Evolutionary conservation across 2,113 vertebrate genomes (phyloP).

Genomic region (Phyllostomus hastatus): DNA sequence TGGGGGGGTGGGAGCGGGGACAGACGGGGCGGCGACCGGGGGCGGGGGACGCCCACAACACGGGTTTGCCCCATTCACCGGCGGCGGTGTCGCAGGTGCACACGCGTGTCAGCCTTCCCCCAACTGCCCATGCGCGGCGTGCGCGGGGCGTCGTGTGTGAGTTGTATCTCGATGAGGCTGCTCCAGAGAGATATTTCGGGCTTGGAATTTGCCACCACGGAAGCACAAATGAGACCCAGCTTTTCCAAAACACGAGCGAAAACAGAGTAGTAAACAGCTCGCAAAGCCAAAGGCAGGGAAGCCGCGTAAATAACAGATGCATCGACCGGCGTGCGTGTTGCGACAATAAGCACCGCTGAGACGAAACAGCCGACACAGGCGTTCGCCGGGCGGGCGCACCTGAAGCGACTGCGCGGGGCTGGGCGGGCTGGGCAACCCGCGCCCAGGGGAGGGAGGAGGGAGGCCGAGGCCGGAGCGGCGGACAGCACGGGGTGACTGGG

Average conservation of each 20-base stretch:
- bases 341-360: not conserved
- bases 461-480: not conserved
- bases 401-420: no score
- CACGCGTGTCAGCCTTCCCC: not conserved
- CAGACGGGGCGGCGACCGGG: accelerated
- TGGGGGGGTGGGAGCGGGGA: no score
- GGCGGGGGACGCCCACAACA: accelerated
- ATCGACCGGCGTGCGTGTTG: not conserved
- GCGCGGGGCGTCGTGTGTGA: not conserved
- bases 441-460: not conserved
- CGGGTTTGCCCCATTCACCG: accelerated
- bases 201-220: not conserved
- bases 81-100: not conserved
- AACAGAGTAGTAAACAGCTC: not conserved
- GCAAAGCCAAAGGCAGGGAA: not conserved
- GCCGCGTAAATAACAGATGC: not conserved
- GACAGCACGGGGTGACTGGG: not conserved
- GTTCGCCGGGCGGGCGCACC: accelerated
- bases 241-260: not conserved
- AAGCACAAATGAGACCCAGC: not conserved
- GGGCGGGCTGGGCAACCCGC: no score
- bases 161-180: not conserved
- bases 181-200: not conserved
- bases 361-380: not conserved
- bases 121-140: not conserved